Conservation (phyloP, 2,888 invertebrate species). For the Ophion ventricosus region DNA sequence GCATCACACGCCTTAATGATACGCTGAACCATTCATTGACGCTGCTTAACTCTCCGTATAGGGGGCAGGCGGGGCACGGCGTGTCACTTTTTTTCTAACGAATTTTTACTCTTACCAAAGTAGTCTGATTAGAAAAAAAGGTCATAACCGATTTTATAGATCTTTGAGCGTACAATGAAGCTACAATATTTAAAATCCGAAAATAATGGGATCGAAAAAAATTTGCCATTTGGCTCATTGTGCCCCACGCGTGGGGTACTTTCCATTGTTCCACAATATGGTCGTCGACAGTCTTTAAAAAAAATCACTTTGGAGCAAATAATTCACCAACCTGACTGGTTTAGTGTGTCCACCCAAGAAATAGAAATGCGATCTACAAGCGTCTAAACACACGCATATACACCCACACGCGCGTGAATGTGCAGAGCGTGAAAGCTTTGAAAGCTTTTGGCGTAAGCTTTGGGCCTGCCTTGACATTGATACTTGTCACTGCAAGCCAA, state of each 20-base stretch:
- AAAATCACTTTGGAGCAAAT: background rate
- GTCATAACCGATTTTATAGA: too few species aligned
- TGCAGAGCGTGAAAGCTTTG: background rate
- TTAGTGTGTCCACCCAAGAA: conserved; percentile 1
- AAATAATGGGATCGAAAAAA: too few species aligned
- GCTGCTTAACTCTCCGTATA: conserved; percentile 6
- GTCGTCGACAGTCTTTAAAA: too few species aligned
- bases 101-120: too few species aligned
- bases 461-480: conserved; percentile 53
- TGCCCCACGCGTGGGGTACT: too few species aligned
- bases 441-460: conserved; percentile 1
- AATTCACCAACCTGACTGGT: background rate
- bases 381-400: background rate
- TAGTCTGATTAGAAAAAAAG: too few species aligned
- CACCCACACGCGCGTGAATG: background rate
- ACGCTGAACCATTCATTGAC: conserved; percentile 63
- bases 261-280: background rate
- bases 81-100: too few species aligned
- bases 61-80: too few species aligned
- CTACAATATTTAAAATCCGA: too few species aligned
- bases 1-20: conserved; percentile 30
- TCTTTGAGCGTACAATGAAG: too few species aligned
- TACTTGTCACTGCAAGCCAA: conserved; percentile 14
- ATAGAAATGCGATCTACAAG: background rate
- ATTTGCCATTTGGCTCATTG: too few species aligned